Evolutionary conservation across 1,140 invertebrate genomes (phyloP).

Genomic region (Pristionchus pacificus): DNA sequence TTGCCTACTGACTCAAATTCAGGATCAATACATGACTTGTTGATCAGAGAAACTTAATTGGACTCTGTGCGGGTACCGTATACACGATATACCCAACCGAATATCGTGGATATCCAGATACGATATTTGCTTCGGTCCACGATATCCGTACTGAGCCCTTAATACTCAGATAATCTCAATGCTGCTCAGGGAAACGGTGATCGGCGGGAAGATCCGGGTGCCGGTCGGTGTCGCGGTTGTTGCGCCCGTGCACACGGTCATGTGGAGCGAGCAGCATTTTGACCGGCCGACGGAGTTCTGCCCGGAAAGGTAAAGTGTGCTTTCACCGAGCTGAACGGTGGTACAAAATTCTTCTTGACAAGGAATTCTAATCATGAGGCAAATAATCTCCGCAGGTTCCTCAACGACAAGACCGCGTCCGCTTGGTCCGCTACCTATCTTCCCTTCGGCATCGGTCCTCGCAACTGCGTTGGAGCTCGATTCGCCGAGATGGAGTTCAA

Average conservation of each 20-base stretch:
- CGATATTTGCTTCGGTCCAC: too few species aligned
- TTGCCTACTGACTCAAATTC: too few species aligned
- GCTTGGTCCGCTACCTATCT: conserved; percentile 50
- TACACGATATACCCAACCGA: too few species aligned
- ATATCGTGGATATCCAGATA: too few species aligned
- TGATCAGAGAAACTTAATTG: too few species aligned
- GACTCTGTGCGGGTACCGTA: too few species aligned
- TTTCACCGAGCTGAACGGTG: too few species aligned
- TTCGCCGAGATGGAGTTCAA: conserved; percentile 69
- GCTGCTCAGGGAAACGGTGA: neutral
- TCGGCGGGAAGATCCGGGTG: conserved; percentile 23
- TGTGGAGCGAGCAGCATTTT: conserved; percentile 52
- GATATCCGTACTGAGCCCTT: too few species aligned
- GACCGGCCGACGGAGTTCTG: conserved; percentile 55
- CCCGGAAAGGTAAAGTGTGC: neutral
- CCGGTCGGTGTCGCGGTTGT: conserved; percentile 33
- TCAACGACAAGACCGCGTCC: conserved; percentile 34
- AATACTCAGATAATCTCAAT: too few species aligned
- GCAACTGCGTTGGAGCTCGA: conserved; percentile 64
- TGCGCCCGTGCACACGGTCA: conserved; percentile 57
- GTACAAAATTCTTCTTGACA: too few species aligned
- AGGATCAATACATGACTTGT: too few species aligned
- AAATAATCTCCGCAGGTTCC: neutral
- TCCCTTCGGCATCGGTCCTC: conserved; percentile 62
- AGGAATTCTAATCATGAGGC: too few species aligned